phyloP scores from a whole-genome alignment of 1,140 invertebrate genomes.

The Chymomyza costata region DNA sequence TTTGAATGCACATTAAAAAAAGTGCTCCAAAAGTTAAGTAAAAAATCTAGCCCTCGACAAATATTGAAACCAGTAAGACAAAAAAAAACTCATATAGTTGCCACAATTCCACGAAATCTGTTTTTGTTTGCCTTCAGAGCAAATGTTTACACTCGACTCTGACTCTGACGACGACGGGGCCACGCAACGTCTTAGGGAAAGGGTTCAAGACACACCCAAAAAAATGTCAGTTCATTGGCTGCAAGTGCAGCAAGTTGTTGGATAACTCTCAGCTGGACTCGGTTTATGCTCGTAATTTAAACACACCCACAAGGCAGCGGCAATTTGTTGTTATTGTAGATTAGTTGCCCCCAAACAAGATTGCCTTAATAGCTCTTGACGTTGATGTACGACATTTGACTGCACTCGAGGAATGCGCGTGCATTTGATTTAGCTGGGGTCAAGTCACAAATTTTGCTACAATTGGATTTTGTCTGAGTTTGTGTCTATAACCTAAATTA shows the following conservation, averaged over 20 bases:
- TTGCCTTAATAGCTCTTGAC: slow-evolving; percentile 63
- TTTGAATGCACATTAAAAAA: slow-evolving; percentile 62
- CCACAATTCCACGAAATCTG: slow-evolving; percentile 13
- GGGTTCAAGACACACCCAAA: slow-evolving; percentile 41
- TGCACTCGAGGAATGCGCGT: slow-evolving; percentile 21
- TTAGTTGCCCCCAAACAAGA: slow-evolving; percentile 23
- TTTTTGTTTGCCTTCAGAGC: too few species aligned
- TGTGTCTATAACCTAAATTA: slow-evolving; percentile 19
- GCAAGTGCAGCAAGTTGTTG: too few species aligned
- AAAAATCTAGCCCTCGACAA: slow-evolving; percentile 32
- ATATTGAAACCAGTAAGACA: slow-evolving; percentile 39
- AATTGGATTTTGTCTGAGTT: neutral
- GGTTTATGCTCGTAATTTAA: slow-evolving; percentile 12
- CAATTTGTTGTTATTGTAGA: slow-evolving; percentile 28
- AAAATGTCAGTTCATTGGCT: slow-evolving; percentile 20
- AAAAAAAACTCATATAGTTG: too few species aligned
- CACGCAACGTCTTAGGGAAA: neutral
- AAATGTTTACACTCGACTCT: too few species aligned
- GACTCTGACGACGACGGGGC: slow-evolving; percentile 10
- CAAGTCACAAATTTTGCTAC: slow-evolving; percentile 9
- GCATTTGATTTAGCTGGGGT: slow-evolving; percentile 29
- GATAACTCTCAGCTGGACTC: slow-evolving; percentile 33
- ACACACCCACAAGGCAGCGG: slow-evolving; percentile 5
- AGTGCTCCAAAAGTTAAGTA: slow-evolving; percentile 35
- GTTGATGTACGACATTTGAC: slow-evolving; percentile 46